Evolutionary conservation across 2,888 invertebrate species (phyloP), one percentile per base, ranked within the genome.

Genomic region (Terebella lapidaria): DNA sequence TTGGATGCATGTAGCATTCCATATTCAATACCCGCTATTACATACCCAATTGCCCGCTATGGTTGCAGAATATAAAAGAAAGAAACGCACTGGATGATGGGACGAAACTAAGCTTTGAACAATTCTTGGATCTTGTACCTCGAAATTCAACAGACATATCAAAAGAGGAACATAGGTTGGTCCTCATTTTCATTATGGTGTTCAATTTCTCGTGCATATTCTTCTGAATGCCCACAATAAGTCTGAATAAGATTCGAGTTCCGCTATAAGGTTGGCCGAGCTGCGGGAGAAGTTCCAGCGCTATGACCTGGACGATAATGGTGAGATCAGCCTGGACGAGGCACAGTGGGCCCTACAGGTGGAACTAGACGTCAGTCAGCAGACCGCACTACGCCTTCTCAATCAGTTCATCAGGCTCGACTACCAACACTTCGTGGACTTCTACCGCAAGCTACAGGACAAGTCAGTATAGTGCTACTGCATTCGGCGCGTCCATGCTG

Each of bases 221-320:
- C n/a, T n/a, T n/a, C n/a, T n/a, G n/a, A n/a, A n/a, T n/a, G n/a
- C n/a, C n/a, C n/a, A n/a, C n/a, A n/a, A n/a, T n/a, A n/a, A n/a
- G n/a, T n/a, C n/a, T n/a, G n/a, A n/a, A n/a, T n/a, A n/a, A n/a
- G n/a, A n/a, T n/a, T n/a, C n/a, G n/a, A n/a, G n/a, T n/a, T n/a
- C n/a, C n/a, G 10, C 49, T 20, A 49, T 49, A 15, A 64, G 64
- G 26, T 22, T 54, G 49, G 61, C 61, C 10, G 64, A 64, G 28
- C 57, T 64, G 54, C n/a, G 61, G 24, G 64, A 64, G 49, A 64
- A 62, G 56, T 64, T 64, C 55, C 53, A 59, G 45, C 58, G 61
- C n/a, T 64, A 64, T 30, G 64, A 64, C 55, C 20, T 57, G 20
- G 61, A 61, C 30, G n/a, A 28, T n/a, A 47, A 62, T n/a, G 61